phyloP scores from a whole-genome alignment of 2,888 invertebrate species.

The Trissoscelio sp. region DNA sequence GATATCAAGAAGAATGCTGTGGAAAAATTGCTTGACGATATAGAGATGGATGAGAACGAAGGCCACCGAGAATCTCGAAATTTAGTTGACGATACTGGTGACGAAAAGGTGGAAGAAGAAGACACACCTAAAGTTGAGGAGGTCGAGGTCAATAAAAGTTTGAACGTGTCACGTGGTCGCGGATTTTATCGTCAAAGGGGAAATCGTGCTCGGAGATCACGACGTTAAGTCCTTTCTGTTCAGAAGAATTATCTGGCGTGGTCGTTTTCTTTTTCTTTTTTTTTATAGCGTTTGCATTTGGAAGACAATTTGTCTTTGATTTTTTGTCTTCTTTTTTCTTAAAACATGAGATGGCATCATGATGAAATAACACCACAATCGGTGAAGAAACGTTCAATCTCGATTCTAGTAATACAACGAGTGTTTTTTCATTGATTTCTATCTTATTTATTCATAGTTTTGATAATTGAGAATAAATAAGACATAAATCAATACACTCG shows the following conservation, averaged over 20 bases:
- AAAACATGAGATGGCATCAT: neutral
- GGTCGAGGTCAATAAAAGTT: conserved; percentile 31
- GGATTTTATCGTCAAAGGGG: conserved; percentile 76
- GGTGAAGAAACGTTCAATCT: too few species aligned
- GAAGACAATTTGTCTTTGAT: conserved; percentile 4
- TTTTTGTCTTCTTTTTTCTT: neutral
- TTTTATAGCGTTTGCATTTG: neutral
- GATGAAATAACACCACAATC: too few species aligned
- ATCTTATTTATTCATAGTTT: neutral
- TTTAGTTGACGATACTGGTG: conserved; percentile 77
- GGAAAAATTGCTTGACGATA: conserved; percentile 73
- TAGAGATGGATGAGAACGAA: conserved; percentile 79
- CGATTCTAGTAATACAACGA: too few species aligned
- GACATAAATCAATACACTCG: neutral
- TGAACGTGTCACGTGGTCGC: conserved; percentile 74
- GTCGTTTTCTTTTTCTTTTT: neutral
- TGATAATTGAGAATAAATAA: conserved; percentile 1
- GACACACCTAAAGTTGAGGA: conserved; percentile 48
- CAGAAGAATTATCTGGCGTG: neutral
- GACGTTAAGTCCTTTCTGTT: conserved; percentile 81
- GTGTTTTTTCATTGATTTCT: too few species aligned
- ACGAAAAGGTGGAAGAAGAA: conserved; percentile 72
- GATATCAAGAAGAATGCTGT: conserved; percentile 42
- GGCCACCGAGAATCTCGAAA: conserved; percentile 77
- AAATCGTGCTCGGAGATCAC: conserved; percentile 79